Evolutionary conservation across 2,888 invertebrate species (phyloP), one percentile per base, ranked within the genome.

Genomic region (Emmelina monodactyla): DNA sequence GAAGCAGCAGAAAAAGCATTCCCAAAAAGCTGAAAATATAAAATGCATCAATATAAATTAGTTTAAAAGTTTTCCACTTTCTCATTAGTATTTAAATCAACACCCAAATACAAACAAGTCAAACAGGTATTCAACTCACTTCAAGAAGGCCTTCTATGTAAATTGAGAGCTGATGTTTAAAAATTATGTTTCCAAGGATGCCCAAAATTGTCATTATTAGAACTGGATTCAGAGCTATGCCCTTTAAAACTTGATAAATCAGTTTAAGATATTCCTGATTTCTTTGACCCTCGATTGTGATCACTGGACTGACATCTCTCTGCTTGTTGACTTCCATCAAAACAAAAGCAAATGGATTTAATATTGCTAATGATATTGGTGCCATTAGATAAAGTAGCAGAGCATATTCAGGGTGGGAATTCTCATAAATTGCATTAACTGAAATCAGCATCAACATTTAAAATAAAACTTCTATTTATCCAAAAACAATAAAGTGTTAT

Each of bases 161-260:
- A 31, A 83, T 64, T 10, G 96, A 95, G 35, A 96, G 65, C 7
- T 87, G 82, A 57, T 92, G 89, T 44, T 86, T 84, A 61, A 94
- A 94, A 25, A 87, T 63, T 41, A 93, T 80, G 63, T 96, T 95
- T 22, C 93, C 94, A 42, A 87, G 62, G 10, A 97, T 89, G 6
- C 97, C 97, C 41, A 96, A 72, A n/a, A 92, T 73, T 0, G 97
- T 96, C 95, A 96, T 96, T 34, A 94, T 82, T 11, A 97, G 84
- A 36, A 97, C 86, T 1, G 97, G 97, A 75, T 97, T 97, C 9
- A 88, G 82, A 39, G 91, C 82, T 34, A 96, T 88, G 34, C 89
- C 91, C 61, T 86, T 87, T 6, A 84, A 50, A 22, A 83, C 83
- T 53, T 83, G 83, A 29, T 62, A 55, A 3, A 76, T 83, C 5